These are phyloP conservation scores for Phyllotis vaccarum DNA, from an alignment of 2,797 vertebrate species.

Conservation along the genomic window DNA sequence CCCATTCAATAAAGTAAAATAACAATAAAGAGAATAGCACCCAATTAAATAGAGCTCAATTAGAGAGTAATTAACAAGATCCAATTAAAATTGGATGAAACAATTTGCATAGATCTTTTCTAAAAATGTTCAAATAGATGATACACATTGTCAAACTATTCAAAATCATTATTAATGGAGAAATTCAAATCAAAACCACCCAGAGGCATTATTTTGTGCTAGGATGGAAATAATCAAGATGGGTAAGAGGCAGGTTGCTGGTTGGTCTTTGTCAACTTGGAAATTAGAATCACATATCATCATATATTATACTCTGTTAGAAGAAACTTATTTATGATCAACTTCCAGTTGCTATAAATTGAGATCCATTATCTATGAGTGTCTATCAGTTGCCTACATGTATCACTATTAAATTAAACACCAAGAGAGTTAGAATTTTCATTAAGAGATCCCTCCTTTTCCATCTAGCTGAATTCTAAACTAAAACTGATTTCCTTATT, in stretches of 20 bases:
- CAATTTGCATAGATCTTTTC: not conserved
- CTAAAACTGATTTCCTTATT: not conserved
- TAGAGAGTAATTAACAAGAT: not conserved
- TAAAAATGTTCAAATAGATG: not conserved
- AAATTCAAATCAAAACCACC: not conserved
- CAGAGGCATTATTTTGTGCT: not conserved
- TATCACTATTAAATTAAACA: not conserved
- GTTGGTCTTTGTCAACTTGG: not conserved
- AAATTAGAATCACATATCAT: not conserved
- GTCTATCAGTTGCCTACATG: not conserved
- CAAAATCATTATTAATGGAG: not conserved
- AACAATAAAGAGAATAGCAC: not conserved
- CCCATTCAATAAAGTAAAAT: conserved; percentile 21
- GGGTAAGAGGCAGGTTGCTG: no score
- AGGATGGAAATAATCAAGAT: not conserved
- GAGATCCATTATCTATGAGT: not conserved
- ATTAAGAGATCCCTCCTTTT: not conserved
- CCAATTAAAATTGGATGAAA: not conserved
- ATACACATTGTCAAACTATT: not conserved
- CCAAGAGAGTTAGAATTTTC: not conserved
- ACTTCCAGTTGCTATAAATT: not conserved
- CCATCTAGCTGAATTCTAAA: not conserved
- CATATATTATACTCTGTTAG: not conserved
- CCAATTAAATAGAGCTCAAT: not conserved
- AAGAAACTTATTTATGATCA: not conserved